Conservation (phyloP, 2,797 vertebrate genomes). For the Oryzias sinensis region DNA sequence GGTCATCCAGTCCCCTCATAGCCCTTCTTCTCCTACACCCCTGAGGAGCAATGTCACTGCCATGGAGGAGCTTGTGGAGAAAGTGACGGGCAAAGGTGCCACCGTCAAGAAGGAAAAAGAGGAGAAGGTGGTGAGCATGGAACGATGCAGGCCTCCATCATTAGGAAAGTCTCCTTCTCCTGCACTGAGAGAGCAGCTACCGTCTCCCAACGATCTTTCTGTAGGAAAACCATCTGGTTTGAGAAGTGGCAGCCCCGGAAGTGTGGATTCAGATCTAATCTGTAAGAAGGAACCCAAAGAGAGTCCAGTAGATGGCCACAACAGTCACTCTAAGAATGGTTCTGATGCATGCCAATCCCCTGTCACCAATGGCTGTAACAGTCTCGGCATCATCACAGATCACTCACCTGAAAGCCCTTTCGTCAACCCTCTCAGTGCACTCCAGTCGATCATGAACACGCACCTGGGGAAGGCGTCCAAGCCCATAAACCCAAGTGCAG, state of each 20-base stretch:
- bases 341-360: constrained; percentile 86
- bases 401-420: constrained; percentile 95
- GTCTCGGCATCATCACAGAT: constrained; percentile 95
- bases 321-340: constrained; percentile 83
- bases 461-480: constrained; percentile 98
- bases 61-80: constrained; percentile 98
- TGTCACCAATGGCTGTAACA: constrained; percentile 87
- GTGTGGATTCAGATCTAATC: constrained; percentile 77
- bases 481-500: constrained; percentile 85
- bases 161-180: constrained; percentile 87
- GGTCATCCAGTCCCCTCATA: constrained; percentile 90
- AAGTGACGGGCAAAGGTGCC: constrained; percentile 93
- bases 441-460: constrained; percentile 99
- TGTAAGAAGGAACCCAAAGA: constrained; percentile 90
- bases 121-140: constrained; percentile 83
- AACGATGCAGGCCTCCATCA: constrained; percentile 81
- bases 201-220: constrained; percentile 80
- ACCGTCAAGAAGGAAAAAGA: constrained; percentile 87
- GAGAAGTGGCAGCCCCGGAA: constrained; percentile 79
- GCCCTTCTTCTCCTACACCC: constrained; percentile 88
- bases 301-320: constrained; percentile 75
- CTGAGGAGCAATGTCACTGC: constrained; percentile 97
- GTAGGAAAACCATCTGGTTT: constrained; percentile 70
- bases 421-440: constrained; percentile 94
- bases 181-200: constrained; percentile 84